A percentile compares a stretch with the other conserved stretches of the same genome.
These are phyloP conservation scores for Cyanoliseus patagonus DNA, from an alignment of 2,113 vertebrate species.

Conservation along the genomic window DNA sequence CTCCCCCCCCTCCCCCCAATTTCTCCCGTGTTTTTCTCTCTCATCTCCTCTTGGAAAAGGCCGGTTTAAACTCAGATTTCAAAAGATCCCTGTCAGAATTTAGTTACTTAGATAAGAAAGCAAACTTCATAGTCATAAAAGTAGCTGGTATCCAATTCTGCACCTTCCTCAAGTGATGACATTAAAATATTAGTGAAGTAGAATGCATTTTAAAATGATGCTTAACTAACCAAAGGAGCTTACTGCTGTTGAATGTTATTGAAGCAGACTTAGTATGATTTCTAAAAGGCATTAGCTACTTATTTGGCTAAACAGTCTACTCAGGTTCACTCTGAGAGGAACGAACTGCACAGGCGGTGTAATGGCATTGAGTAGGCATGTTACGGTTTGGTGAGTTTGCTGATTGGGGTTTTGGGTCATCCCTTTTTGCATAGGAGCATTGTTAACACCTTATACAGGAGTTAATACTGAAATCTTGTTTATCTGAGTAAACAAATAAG, in stretches of 20 bases:
- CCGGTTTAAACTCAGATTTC: neutral
- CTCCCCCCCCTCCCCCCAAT: fast-evolving
- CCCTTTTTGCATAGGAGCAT: neutral
- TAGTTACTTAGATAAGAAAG: neutral
- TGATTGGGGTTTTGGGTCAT: neutral
- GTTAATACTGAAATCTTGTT: neutral
- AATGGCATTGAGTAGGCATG: fast-evolving
- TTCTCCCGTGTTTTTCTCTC: neutral
- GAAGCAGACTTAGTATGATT: neutral
- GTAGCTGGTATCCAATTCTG: neutral
- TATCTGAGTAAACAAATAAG: neutral
- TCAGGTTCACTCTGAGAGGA: neutral
- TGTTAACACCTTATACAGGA: neutral
- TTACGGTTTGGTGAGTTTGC: fast-evolving
- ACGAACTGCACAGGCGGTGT: too few relatives aligned
- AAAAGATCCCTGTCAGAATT: neutral
- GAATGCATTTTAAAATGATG: neutral
- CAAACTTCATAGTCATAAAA: neutral
- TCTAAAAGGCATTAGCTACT: neutral
- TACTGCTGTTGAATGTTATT: neutral
- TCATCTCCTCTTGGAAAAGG: neutral
- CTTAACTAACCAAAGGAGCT: neutral
- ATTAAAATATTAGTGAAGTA: neutral
- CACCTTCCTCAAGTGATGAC: neutral
- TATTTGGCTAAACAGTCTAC: neutral